Base-by-base conservation (phyloP, 2,797 vertebrate species). In the Australoheros facetus region DNA sequence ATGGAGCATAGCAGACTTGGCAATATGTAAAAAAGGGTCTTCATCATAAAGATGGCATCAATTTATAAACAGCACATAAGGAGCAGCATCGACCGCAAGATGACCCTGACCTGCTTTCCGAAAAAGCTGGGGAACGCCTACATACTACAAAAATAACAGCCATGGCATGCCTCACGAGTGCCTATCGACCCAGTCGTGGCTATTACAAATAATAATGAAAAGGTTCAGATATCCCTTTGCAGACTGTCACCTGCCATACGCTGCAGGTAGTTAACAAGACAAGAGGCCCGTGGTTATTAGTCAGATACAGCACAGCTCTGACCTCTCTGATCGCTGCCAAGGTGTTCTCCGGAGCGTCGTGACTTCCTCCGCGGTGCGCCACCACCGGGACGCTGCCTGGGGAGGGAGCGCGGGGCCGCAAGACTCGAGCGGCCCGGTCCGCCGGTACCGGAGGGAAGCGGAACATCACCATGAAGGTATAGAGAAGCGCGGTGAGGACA, bases 301-400 rank as follows among this genome's bases (percentile, higher is more conserved):
- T 30, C 39, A 7, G 42, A 66, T 48, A 6, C 7, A 66, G 42
- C 30, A 28, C 11, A 21, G 17, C 23, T 51, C 94, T 90, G 80
- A 98, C 97, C 96, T 96, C 95, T 81, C 96, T 91, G 86, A 98
- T 97, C 60, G 98, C 97, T 0, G 94, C 96, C 84, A 98, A 80
- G 3, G 98, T 98, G 95, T 98, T 98, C 93, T 98, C 98, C 11
- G 98, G 98, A 2, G 97, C 97, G 75, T 98, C 98, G 92, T 97
- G 95, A 6, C 95, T 92, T 2, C 96, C 98, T 21, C 95, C 97
- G 45, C 97, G 96, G 87, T 97, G 97, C 69, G 97, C 98, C 86
- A 98, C 95, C 85, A 92, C 95, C 4, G 95, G 91, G 5, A 96
- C 86, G 70, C 90, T 83, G 59, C 85, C 75, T 2, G 83, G 23